Conservation (phyloP, 2,888 invertebrate genomes). For the Drosophila sordidula region DNA sequence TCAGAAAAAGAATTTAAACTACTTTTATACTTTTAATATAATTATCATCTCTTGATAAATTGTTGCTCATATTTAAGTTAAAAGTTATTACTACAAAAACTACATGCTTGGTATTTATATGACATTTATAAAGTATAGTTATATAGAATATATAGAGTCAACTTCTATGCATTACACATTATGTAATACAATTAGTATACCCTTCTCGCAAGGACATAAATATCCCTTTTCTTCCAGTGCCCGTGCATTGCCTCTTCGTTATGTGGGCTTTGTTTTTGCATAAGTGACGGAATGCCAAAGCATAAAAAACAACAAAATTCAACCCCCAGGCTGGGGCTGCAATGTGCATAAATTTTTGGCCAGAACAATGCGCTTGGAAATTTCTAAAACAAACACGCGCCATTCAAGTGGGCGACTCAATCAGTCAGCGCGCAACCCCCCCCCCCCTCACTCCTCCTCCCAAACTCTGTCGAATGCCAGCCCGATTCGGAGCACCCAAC, state of each 20-base stretch:
- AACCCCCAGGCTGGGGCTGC: not conserved
- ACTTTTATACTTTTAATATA: too few relatives aligned
- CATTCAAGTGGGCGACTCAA: slow-evolving; percentile 51
- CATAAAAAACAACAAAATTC: slow-evolving; percentile 20
- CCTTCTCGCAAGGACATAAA: too few relatives aligned
- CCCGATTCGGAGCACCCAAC: not conserved
- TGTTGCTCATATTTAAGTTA: too few relatives aligned
- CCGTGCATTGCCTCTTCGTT: slow-evolving; percentile 12
- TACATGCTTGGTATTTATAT: too few relatives aligned
- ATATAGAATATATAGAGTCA: too few relatives aligned
- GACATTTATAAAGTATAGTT: too few relatives aligned
- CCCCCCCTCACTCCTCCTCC: not conserved
- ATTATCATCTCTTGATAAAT: too few relatives aligned
- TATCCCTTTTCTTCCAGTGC: slow-evolving; percentile 8
- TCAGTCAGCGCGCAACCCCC: slow-evolving; percentile 21
- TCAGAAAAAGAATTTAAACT: too few relatives aligned
- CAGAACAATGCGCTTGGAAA: slow-evolving; percentile 71
- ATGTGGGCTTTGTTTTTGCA: slow-evolving; percentile 26
- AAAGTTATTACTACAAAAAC: too few relatives aligned
- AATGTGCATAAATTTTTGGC: slow-evolving; percentile 54
- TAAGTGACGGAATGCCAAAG: slow-evolving; percentile 62
- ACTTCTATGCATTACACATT: too few relatives aligned
- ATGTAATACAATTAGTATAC: too few relatives aligned
- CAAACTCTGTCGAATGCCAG: not conserved
- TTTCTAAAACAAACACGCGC: slow-evolving; percentile 74